Base-by-base conservation (phyloP, 1,140 invertebrate species). In the Drosophila rhopaloa region DNA sequence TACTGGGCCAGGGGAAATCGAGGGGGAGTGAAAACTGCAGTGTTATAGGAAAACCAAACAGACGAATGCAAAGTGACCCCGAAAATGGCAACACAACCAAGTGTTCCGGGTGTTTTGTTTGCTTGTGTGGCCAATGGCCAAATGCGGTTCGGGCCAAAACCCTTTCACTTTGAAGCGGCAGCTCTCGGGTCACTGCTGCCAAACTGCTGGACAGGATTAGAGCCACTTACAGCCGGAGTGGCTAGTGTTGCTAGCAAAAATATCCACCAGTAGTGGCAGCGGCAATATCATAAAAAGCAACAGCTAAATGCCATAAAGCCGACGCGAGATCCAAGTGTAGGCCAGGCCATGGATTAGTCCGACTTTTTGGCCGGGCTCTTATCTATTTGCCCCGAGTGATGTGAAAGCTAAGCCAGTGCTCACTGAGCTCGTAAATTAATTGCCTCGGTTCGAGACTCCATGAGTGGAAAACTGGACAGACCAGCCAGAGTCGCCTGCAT, bases 351-450 rank as follows among this genome's bases (percentile, higher is more conserved):
- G 41, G 62, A 75, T 55, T 54, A 68, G 58, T 57, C 50, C 51
- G 63, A 75, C 59, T 29, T 74, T 75, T 51, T 73, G 70, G 57
- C 57, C 50, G 16, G 61, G 60, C 60, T 61, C 81, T 83, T 83
- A 83, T 84, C 81, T 81, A 76, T 48, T 55, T 46, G 62, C 47
- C 50, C 59, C 11, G 63, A 35, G 65, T 65, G 68, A 88, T 86
- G 83, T 86, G 82, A 86, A 86, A 86, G 82, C 82, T 75, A 81
- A 50, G 73, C 70, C 55, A 40, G 50, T 48, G 61, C 16, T 60
- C 68, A 63, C 40, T 79, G 82, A 76, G 76, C 84, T 88, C 84
- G 86, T 88, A 88, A 88, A 88, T 88, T 88, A 88, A 88, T 88
- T 83, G 84, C 70, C 56, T 58, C 50, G 51, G n/a, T 54, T 46